Percentiles rank a stretch among this genome's conserved stretches.
These are phyloP conservation scores for Drosophila suboccidentalis DNA, from an alignment of 2,888 invertebrate genomes.

Conservation along the genomic window DNA sequence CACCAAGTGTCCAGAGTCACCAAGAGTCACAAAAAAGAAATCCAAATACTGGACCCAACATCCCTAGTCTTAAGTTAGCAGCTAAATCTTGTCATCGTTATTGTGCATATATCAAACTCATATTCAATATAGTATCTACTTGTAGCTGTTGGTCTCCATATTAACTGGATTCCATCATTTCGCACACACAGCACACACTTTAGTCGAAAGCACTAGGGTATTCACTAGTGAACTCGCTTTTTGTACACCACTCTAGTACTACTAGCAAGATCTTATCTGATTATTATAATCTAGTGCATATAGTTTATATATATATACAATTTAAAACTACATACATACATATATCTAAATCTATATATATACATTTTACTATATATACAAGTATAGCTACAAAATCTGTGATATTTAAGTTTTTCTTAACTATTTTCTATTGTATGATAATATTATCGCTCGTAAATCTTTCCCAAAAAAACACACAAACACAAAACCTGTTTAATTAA, in stretches of 20 bases:
- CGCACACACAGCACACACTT: conserved; percentile 23
- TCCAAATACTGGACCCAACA: conserved; percentile 31
- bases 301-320: conserved; percentile 19
- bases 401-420: conserved; percentile 84
- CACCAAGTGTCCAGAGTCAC: conserved; percentile 25
- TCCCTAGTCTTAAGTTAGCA: conserved; percentile 63
- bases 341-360: conserved; percentile 38
- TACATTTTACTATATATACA: conserved; percentile 17
- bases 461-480: conserved; percentile 34
- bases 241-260: conserved; percentile 3
- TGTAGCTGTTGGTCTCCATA: background rate
- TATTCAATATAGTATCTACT: conserved; percentile 50
- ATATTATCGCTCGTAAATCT: conserved; percentile 39
- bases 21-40: conserved; percentile 8
- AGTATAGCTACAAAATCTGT: conserved; percentile 77
- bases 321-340: conserved; percentile 15
- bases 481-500: conserved; percentile 23
- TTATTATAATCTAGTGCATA: conserved; percentile 54
- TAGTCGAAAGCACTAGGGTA: conserved; percentile 30
- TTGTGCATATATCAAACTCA: conserved; percentile 65
- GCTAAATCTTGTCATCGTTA: conserved; percentile 69
- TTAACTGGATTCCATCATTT: background rate
- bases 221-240: background rate
- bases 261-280: conserved; percentile 36
- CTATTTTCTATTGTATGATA: conserved; percentile 58